Base-by-base conservation (phyloP, 2,113 vertebrate genomes). In the Hirundichthys speculiger region DNA sequence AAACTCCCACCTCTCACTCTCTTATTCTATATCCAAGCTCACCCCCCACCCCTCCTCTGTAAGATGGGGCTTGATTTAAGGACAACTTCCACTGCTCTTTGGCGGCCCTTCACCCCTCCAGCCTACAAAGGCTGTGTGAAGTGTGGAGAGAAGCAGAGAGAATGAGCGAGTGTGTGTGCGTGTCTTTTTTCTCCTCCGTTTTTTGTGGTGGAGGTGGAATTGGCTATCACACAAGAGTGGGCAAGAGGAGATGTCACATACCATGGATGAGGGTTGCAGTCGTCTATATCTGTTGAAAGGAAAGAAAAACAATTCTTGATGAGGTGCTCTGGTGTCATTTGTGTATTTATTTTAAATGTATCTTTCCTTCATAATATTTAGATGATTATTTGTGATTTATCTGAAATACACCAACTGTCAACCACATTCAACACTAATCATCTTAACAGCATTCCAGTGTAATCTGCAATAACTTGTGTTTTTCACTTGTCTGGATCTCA, bases 241-340 rank as follows among this genome's bases (percentile, higher is more conserved):
- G 68, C 13, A 50, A 57, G 55, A 51, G 8, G 56, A 73, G 48
- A 22, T 20, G 5, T 6, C 48, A 93, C 96, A 89, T 92, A 99
- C 98, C 97, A 99, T 3, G 97, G 98, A 79, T 97, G 94, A 77
- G 98, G 95, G 83, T 94, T 96, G 90, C 98, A 99, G 86, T 99
- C 96, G 6, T 99, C 97, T 64, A 91, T 97, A 77, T 99, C 98
- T 99, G 91, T 77, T 1, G 27, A 46, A 60, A 58, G 62, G 20
- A 64, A 64, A 2, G 20, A 45, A 0, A 67, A 43, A 59, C 7
- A 45, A 13, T 70, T 30, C 21, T n/a, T 16, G 14, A 20, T 39
- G 16, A 69, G 24, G 2, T 40, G 18, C 25, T 58, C 14, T 15
- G 45, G 19, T 12, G 41, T n/a, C 41, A 34, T 34, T 34, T 34